Percentiles rank a stretch among this genome's conserved stretches.
phyloP scores from a whole-genome alignment of 2,888 invertebrate genomes.

The Chesias legatella region DNA sequence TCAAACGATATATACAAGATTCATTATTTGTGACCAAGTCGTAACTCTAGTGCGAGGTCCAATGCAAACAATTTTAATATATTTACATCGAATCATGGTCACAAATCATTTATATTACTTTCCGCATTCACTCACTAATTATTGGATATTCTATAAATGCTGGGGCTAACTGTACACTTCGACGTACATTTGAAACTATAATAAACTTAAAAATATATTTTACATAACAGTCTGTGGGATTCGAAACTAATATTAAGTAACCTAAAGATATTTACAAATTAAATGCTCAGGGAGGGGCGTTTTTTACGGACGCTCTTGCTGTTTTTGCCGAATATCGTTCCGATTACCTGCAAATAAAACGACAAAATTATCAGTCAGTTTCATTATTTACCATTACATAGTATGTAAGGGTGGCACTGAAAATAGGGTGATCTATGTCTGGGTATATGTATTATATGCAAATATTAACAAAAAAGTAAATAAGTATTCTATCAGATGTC shows the following conservation, averaged over 20 bases:
- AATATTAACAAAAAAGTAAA: too few relatives aligned
- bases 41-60: slow-evolving; percentile 60
- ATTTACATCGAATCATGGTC: slow-evolving; percentile 28
- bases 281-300: slow-evolving; percentile 88
- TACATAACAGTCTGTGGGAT: slow-evolving; percentile 63
- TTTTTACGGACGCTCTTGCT: slow-evolving; percentile 88
- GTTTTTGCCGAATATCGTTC: slow-evolving; percentile 89
- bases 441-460: too few relatives aligned
- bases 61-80: slow-evolving; percentile 28
- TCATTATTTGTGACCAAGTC: slow-evolving; percentile 26
- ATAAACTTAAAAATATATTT: slow-evolving; percentile 36
- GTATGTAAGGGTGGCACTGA: too few relatives aligned
- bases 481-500: too few relatives aligned
- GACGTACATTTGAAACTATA: slow-evolving; percentile 15
- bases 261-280: slow-evolving; percentile 45
- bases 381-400: too few relatives aligned
- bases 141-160: slow-evolving; percentile 22
- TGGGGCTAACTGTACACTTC: slow-evolving; percentile 20
- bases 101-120: slow-evolving; percentile 25
- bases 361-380: too few relatives aligned
- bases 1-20: slow-evolving; percentile 48
- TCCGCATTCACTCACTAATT: slow-evolving; percentile 7
- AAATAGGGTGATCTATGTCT: too few relatives aligned
- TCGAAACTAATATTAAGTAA: slow-evolving; percentile 38
- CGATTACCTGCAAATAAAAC: slow-evolving; percentile 76